A percentile compares a stretch with the other conserved stretches of the same genome.
Evolutionary conservation across 1,140 invertebrate genomes (phyloP).

Genomic region (Sinonovacula constricta): DNA sequence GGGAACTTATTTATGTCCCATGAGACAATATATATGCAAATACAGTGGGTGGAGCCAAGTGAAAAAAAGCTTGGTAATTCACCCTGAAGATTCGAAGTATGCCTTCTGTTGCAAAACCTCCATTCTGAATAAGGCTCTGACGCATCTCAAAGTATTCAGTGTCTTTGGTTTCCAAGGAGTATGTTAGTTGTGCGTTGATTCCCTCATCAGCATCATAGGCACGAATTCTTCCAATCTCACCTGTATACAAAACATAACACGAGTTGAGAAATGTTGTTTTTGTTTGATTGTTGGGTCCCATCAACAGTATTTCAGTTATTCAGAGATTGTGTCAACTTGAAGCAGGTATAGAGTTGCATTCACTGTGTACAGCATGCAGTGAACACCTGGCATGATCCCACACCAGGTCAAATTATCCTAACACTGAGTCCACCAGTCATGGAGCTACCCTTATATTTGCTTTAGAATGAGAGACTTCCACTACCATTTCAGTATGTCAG

Average conservation of each 20-base stretch:
- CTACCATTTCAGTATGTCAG: no score
- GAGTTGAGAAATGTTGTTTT: no score
- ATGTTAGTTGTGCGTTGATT: conserved; percentile 31
- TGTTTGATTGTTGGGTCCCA: not conserved
- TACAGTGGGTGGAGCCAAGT: no score
- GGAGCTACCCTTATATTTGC: not conserved
- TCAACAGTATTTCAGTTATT: not conserved
- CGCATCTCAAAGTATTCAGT: conserved; percentile 33
- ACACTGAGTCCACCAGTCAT: not conserved
- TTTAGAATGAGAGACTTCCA: no score
- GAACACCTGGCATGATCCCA: not conserved
- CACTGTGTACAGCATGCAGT: not conserved
- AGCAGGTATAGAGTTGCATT: not conserved
- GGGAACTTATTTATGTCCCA: no score
- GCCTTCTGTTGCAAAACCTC: no score
- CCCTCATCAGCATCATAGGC: conserved; percentile 39
- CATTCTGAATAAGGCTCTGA: no score
- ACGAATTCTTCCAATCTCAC: conserved; percentile 36
- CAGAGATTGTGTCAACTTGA: not conserved
- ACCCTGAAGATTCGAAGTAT: no score
- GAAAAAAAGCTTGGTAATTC: no score
- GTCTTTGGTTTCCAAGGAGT: conserved; percentile 17
- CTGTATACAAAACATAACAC: not conserved
- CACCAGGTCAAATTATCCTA: not conserved
- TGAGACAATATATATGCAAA: no score